Evolutionary conservation across 2,888 invertebrate genomes (phyloP).

Genomic region (Rotaria sp.): DNA sequence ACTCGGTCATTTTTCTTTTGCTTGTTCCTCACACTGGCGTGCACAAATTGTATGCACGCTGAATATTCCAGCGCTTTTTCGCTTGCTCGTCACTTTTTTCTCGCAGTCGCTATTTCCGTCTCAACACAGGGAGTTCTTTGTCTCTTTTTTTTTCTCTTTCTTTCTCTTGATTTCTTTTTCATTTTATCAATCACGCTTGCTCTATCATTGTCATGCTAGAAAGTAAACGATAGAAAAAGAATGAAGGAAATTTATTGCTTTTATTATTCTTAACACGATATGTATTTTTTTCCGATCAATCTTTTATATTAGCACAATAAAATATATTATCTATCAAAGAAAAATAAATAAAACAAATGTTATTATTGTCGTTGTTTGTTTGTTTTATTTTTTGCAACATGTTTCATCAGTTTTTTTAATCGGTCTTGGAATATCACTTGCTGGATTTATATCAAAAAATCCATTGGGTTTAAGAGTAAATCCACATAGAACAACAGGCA

Average conservation of each 20-base stretch:
- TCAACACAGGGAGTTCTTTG: neutral
- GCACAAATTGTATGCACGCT: neutral
- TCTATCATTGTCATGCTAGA: neutral
- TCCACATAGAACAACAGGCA: slow-evolving; percentile 35
- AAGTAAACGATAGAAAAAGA: neutral
- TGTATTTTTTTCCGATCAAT: neutral
- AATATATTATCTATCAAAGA: neutral
- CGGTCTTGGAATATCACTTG: slow-evolving; percentile 30
- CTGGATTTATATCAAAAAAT: slow-evolving; percentile 38
- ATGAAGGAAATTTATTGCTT: neutral
- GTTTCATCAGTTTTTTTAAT: neutral
- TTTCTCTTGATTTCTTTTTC: neutral
- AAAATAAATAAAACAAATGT: neutral
- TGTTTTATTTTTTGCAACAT: neutral
- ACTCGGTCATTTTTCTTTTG: neutral
- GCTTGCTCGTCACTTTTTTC: neutral
- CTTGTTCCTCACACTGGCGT: neutral
- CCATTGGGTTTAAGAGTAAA: slow-evolving; percentile 41
- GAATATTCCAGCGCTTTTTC: neutral
- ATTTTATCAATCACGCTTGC: neutral
- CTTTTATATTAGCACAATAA: neutral
- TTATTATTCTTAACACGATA: neutral
- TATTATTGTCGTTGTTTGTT: neutral
- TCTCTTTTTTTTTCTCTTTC: neutral
- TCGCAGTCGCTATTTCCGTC: neutral